Evolutionary conservation across 2,888 invertebrate species (phyloP).

Genomic region (Amphipoea oculea): DNA sequence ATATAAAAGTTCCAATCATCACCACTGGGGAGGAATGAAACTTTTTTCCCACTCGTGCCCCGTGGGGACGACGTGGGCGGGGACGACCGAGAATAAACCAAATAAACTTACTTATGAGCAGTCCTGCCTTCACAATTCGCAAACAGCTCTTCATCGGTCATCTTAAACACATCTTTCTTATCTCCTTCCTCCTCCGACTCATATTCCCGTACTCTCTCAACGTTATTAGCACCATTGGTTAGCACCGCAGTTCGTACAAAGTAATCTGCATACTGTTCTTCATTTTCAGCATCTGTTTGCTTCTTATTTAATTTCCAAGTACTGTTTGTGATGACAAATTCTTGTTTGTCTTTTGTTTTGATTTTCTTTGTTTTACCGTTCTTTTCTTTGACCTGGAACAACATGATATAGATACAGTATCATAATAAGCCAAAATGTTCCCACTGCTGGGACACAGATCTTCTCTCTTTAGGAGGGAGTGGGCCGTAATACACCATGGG

Average conservation of each 20-base stretch:
- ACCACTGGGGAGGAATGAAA: no score
- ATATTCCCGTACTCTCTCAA: conserved; percentile 74
- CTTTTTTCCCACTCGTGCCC: no score
- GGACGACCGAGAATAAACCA: no score
- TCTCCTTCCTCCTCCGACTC: conserved; percentile 76
- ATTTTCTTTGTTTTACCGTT: conserved; percentile 86
- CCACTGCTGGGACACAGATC: no score
- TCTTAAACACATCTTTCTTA: conserved; percentile 75
- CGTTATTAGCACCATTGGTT: conserved; percentile 77
- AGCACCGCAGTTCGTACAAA: conserved; percentile 84
- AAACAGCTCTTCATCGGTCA: conserved; percentile 95
- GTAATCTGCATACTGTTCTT: conserved; percentile 80
- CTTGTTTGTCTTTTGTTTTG: conserved; percentile 77
- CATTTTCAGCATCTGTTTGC: conserved; percentile 63
- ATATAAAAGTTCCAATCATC: no score
- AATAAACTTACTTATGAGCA: conserved; percentile 93
- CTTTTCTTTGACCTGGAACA: conserved; percentile 80
- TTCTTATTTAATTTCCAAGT: conserved; percentile 83
- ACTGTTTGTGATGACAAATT: conserved; percentile 84
- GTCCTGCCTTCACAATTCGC: conserved; percentile 95
- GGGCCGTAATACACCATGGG: no score
- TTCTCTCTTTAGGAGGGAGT: no score
- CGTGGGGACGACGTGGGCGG: no score
- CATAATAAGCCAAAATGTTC: no score
- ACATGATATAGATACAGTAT: no score